Conservation (phyloP, 2,113 vertebrate species). For the Ranitomeya imitator region DNA sequence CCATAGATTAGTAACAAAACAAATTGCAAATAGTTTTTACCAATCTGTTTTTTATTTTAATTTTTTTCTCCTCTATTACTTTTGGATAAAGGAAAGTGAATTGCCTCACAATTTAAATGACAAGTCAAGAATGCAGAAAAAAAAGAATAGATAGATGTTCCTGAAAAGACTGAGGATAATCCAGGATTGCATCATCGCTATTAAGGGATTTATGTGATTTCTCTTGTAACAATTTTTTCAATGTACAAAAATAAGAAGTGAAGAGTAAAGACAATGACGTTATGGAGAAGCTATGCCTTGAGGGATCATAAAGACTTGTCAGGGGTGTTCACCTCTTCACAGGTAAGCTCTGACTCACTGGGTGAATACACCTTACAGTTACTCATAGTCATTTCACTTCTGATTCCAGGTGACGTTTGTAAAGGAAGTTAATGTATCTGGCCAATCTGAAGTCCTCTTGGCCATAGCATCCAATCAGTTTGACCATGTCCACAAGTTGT, state of each 20-base stretch:
- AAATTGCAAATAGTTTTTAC: background rate
- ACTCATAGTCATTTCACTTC: background rate
- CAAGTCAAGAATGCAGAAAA: conserved; percentile 2
- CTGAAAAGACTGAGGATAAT: conserved; percentile 33
- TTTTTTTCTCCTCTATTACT: background rate
- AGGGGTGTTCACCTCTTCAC: conserved; percentile 15
- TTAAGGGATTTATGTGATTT: conserved; percentile 43
- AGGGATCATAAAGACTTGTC: conserved; percentile 24
- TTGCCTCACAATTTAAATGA: conserved; percentile 1
- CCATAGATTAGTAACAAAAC: background rate
- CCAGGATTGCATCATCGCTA: conserved; percentile 11
- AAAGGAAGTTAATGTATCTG: background rate
- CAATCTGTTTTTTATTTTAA: background rate
- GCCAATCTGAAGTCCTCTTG: background rate
- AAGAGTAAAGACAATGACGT: conserved; percentile 2
- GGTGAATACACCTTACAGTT: background rate
- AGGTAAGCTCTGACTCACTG: conserved; percentile 14
- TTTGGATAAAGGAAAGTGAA: conserved; percentile 23
- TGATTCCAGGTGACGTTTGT: background rate
- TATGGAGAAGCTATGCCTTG: conserved; percentile 20
- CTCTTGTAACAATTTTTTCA: conserved; percentile 11
- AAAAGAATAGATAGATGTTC: background rate
- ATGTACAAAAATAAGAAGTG: background rate
- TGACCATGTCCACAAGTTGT: too few species aligned
- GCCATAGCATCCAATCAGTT: too few species aligned